A percentile compares a stretch with the other conserved stretches of the same genome.
These are phyloP conservation scores for Melipona quadrifasciata DNA, from an alignment of 1,140 invertebrate species.

Conservation along the genomic window DNA sequence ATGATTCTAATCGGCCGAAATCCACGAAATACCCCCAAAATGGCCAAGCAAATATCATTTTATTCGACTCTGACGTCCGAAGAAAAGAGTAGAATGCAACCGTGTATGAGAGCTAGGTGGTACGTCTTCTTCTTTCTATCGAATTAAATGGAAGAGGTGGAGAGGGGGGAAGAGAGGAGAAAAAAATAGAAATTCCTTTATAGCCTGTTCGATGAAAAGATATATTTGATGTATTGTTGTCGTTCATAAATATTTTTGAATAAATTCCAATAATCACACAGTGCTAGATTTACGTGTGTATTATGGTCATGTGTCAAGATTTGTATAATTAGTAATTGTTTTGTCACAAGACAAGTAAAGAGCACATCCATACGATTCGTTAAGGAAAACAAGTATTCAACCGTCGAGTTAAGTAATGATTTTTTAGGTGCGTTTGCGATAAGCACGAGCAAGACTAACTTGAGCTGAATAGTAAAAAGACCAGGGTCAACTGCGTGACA, in stretches of 20 bases:
- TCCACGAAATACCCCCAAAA: constrained; percentile 24
- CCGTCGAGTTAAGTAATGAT: background rate
- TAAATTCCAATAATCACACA: background rate
- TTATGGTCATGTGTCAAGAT: background rate
- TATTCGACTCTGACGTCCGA: constrained; percentile 74
- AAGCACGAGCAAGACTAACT: constrained; percentile 27
- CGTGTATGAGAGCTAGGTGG: constrained; percentile 75
- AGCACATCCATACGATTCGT: no score
- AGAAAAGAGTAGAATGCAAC: constrained; percentile 75
- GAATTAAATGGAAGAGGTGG: background rate
- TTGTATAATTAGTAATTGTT: background rate
- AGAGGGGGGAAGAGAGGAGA: background rate
- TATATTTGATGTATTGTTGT: background rate
- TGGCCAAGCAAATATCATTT: constrained; percentile 69
- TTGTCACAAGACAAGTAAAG: background rate
- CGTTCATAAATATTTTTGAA: background rate
- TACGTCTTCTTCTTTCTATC: constrained; percentile 65
- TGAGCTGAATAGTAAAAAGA: constrained; percentile 33
- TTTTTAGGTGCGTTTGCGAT: constrained; percentile 1
- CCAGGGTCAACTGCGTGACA: constrained; percentile 34
- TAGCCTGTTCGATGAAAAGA: background rate
- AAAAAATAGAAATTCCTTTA: background rate
- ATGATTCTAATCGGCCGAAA: constrained; percentile 13
- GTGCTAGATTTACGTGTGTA: background rate
- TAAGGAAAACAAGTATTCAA: no score